Percentiles rank a stretch among this genome's conserved stretches.
These are phyloP conservation scores for Acanthoscelides obtectus DNA, from an alignment of 2,888 invertebrate species.

Conservation along the genomic window DNA sequence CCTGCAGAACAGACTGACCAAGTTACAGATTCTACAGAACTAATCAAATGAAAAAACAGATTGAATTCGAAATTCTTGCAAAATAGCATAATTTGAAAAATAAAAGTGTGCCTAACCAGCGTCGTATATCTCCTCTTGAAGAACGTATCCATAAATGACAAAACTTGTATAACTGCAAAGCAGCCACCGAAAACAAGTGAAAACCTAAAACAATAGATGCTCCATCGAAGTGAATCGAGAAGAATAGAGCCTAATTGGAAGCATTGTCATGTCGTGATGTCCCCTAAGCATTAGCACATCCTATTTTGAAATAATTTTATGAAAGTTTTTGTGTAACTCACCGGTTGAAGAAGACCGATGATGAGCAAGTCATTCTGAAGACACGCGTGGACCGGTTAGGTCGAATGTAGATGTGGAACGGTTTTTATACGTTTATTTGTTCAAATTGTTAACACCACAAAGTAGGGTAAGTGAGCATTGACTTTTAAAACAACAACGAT, in stretches of 20 bases:
- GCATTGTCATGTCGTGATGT: background rate
- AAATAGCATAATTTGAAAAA: too few species aligned
- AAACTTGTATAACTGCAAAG: background rate
- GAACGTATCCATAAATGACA: background rate
- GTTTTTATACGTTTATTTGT: background rate
- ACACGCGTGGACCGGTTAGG: background rate
- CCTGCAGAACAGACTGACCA: too few species aligned
- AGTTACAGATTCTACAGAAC: too few species aligned
- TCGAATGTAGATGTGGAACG: background rate
- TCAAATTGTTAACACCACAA: background rate
- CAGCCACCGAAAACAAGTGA: background rate
- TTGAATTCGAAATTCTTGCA: too few species aligned
- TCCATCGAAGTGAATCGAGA: background rate
- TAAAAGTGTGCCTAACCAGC: too few species aligned
- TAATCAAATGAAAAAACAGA: too few species aligned
- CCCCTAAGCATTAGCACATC: background rate
- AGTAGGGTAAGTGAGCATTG: background rate
- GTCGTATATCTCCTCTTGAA: too few species aligned
- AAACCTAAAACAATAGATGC: background rate
- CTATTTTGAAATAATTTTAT: background rate
- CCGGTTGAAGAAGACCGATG: background rate
- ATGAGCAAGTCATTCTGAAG: background rate
- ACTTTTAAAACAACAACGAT: too few species aligned
- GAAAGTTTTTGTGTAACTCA: background rate
- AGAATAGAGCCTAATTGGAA: background rate